Percentiles rank a stretch among this genome's conserved stretches.
Evolutionary conservation across 1,140 invertebrate species (phyloP).

Genomic region (Bradysia coprophila): DNA sequence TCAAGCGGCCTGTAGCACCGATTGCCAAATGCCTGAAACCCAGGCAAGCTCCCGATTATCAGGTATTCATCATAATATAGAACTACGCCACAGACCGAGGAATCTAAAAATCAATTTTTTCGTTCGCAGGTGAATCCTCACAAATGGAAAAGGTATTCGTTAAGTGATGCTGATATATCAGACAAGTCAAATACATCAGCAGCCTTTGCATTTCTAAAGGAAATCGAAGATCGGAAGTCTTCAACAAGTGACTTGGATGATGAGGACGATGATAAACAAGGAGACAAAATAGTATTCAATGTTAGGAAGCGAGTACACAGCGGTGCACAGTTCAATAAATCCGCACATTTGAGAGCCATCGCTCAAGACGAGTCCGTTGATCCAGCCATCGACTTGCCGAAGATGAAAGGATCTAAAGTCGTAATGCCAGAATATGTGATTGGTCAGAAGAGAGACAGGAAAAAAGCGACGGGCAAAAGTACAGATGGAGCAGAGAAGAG

Average conservation of each 20-base stretch:
- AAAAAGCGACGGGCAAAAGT: slow-evolving; percentile 6
- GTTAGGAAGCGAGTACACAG: slow-evolving; percentile 10
- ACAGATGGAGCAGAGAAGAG: no score
- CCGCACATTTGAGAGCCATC: background rate
- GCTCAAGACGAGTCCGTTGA: slow-evolving; percentile 16
- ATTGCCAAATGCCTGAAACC: slow-evolving; percentile 30
- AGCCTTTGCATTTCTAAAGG: slow-evolving; percentile 45
- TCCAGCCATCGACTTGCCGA: slow-evolving; percentile 32
- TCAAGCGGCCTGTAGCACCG: slow-evolving; percentile 45
- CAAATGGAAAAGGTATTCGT: slow-evolving; percentile 56
- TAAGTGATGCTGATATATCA: slow-evolving; percentile 59
- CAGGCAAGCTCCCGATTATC: slow-evolving; percentile 40
- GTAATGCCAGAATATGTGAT: slow-evolving; percentile 67
- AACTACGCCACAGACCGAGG: background rate
- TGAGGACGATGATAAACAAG: slow-evolving; percentile 23
- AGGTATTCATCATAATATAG: slow-evolving; percentile 13
- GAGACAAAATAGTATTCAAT: slow-evolving; percentile 15
- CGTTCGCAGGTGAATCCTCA: slow-evolving; percentile 39
- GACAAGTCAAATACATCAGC: slow-evolving; percentile 50
- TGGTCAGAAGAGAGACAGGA: slow-evolving; percentile 31
- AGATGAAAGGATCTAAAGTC: slow-evolving; percentile 45
- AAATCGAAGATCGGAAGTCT: slow-evolving; percentile 35
- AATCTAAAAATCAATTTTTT: background rate
- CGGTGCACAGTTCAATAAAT: background rate
- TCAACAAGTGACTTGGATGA: slow-evolving; percentile 13